Evolutionary conservation across 2,113 vertebrate genomes (phyloP), one percentile per base, ranked within the genome.

Genomic region (Pterocles burchelli): DNA sequence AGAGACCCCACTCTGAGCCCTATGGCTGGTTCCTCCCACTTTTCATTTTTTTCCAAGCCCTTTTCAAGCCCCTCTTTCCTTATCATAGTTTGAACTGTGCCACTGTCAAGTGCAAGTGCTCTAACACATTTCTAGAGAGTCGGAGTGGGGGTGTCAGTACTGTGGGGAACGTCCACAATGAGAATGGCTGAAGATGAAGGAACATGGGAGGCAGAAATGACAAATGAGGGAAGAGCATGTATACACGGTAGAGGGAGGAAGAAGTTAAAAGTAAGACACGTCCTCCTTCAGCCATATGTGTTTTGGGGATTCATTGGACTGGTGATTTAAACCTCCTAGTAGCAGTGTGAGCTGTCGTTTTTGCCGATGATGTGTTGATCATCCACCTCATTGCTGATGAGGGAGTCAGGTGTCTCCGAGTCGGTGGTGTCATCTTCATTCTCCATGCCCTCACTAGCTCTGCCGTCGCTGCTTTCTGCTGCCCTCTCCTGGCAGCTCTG

Each of bases 311-410:
- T 79, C 85, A 80, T 20, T 52, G 88, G 82, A 52, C 24, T 24
- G 68, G 52, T 79, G 78, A 79, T 92, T 87, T 89, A 93, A 93
- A 95, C 94, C 95, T 96, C 83, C 91, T 97, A 95, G 97, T 99
- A 99, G 97, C 97, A 98, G 83, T 98, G 98, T 98, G 97, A 85
- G 97, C 97, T 74, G 28, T 99, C 97, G 62, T 98, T 96, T 97
- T 98, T 99, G 97, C 98, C 97, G 25, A 98, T 98, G 97, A 99
- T 98, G 97, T 98, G 98, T 95, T 98, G 98, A 96, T 99, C 98
- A 1, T 89, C 90, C 16, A 77, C 3, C n/a, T 95, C 96, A 0
- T 99, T 98, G 2, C 98, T 98, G 75, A 98, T 98, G 1, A 94
- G 98, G 14, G 97, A 98, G 90, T 98, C 98, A 0, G 98, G 97